Percentiles rank a stretch among this genome's conserved stretches.
These are phyloP conservation scores for Amazona guildingii DNA, from an alignment of 2,113 vertebrate species.

Conservation along the genomic window DNA sequence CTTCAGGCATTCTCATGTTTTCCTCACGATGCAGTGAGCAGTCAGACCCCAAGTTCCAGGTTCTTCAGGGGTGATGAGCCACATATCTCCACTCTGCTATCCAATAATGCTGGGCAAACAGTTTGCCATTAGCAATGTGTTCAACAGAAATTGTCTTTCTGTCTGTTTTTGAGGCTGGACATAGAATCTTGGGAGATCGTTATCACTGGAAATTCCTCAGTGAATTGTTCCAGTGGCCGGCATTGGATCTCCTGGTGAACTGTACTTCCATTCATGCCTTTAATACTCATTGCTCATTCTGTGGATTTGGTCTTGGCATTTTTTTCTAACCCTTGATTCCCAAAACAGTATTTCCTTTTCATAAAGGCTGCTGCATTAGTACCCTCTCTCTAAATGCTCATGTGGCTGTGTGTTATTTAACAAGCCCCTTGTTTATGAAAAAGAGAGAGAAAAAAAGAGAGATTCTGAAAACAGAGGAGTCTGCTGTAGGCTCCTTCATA, in stretches of 20 bases:
- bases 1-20: neutral
- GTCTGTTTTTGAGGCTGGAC: neutral
- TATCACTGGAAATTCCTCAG: neutral
- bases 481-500: neutral
- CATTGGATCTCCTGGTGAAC: neutral
- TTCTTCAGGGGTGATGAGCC: neutral
- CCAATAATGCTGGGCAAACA: neutral
- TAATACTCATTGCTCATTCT: neutral
- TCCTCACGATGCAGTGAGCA: neutral
- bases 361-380: neutral
- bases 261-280: neutral
- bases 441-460: neutral
- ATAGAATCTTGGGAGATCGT: neutral
- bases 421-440: neutral
- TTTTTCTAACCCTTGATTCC: neutral
- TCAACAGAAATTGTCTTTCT: neutral
- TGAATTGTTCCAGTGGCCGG: neutral
- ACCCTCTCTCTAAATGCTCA: neutral
- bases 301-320: neutral
- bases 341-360: neutral
- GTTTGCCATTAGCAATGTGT: neutral
- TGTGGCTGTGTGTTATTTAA: neutral
- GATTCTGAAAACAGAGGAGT: neutral
- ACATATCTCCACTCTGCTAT: neutral
- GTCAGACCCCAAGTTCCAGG: neutral